Evolutionary conservation across 2,797 vertebrate species (phyloP).

Genomic region (Cryptoprocta ferox): DNA sequence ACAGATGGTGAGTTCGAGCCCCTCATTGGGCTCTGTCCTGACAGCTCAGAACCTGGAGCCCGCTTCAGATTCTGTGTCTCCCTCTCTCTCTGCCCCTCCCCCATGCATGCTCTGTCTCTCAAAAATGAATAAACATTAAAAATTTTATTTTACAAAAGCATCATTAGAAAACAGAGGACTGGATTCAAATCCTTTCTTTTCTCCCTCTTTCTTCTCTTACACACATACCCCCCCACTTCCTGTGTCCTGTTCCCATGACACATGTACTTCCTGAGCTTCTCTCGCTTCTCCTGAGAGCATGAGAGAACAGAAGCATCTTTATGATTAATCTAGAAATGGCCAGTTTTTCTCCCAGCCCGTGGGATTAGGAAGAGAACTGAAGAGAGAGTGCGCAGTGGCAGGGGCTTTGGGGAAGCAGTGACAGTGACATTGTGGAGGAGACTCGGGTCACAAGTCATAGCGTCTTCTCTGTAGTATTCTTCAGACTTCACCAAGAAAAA

Average conservation of each 20-base stretch:
- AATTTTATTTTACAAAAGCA: neutral
- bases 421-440: too few relatives aligned
- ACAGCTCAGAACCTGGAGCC: too few relatives aligned
- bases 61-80: too few relatives aligned
- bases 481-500: neutral
- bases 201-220: neutral
- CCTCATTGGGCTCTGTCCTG: too few relatives aligned
- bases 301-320: neutral
- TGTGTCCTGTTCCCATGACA: neutral
- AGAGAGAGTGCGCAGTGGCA: neutral
- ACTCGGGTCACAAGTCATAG: neutral
- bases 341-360: neutral
- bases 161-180: neutral
- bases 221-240: neutral
- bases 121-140: too few relatives aligned
- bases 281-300: neutral
- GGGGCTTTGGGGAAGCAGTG: fast-evolving
- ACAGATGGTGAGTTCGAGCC: fast-evolving
- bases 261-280: neutral
- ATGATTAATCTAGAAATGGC: neutral
- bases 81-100: too few relatives aligned
- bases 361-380: neutral
- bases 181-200: neutral
- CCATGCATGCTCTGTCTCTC: too few relatives aligned
- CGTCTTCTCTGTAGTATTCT: neutral